Base-by-base conservation (phyloP, 2,113 vertebrate species). In the human region DNA sequence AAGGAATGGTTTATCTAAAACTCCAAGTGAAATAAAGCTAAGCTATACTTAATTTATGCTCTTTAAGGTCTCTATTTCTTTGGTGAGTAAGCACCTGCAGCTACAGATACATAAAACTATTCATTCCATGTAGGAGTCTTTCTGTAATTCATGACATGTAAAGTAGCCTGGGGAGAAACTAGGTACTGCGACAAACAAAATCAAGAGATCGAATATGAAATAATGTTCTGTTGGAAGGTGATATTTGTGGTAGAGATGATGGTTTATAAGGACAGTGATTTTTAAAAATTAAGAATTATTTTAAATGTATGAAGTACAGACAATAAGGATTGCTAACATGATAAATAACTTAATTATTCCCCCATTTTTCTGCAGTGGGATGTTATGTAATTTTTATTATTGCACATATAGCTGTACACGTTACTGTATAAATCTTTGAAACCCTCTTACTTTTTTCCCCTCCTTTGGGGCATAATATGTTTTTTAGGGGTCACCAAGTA, bases 1-100 rank as follows among this genome's bases (percentile, higher is more conserved):
- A 55, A 73, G 59, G 66, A 82, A 25, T 66, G 14, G 48, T 89
- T 81, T 86, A 45, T 85, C 35, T 95, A 48, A 94, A 79, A 78
- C 59, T 68, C n/a, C 40, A 86, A 79, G 68, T 89, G 73, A 96
- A 96, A 35, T 79, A 59, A 94, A 94, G 16, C 25, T 93, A 94
- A 94, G 16, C 25, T 93, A 7, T 61, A 85, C 17, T 80, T 75
- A 78, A 70, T 64, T 70, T 64, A n/a, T 57, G n/a, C 38, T 55
- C 48, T 68, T 94, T 93, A 90, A 86, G 22, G 22, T 57, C 43
- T 93, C 48, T 84, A 23, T 95, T 81, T 93, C 66, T 89, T 94
- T 52, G 70, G 14, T 40, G 18, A 90, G 61, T 48, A 84, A 83
- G 14, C 20, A 40, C 78, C 23, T 68, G n/a, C 16, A 93, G 2